These are phyloP conservation scores for Gila orcuttii DNA, from an alignment of 2,113 vertebrate species.

Conservation along the genomic window DNA sequence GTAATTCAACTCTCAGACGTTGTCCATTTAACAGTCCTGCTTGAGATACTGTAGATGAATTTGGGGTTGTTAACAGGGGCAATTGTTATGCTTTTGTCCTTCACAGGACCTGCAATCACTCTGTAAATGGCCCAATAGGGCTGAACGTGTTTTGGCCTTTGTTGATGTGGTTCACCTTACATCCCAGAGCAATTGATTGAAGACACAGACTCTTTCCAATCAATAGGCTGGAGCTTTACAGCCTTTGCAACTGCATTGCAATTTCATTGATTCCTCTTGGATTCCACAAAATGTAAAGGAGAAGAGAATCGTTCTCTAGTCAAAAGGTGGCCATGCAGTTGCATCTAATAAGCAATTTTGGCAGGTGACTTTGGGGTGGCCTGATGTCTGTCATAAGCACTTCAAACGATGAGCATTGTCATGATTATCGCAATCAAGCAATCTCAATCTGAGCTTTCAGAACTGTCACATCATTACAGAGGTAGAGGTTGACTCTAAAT, in stretches of 20 bases:
- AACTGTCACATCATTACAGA: neutral
- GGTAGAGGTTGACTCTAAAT: neutral
- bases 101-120: constrained; percentile 63
- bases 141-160: constrained; percentile 52
- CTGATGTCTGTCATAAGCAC: neutral
- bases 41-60: neutral
- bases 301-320: constrained; percentile 54
- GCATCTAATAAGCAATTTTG: constrained; percentile 50
- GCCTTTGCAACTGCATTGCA: constrained; percentile 54
- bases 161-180: constrained; percentile 61
- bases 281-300: constrained; percentile 69
- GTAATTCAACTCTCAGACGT: neutral
- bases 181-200: constrained; percentile 70
- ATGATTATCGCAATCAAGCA: constrained; percentile 34
- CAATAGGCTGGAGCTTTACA: constrained; percentile 63
- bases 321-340: constrained; percentile 34
- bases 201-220: constrained; percentile 67
- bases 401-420: constrained; percentile 10
- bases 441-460: neutral
- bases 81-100: constrained; percentile 51
- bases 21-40: constrained; percentile 3
- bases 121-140: constrained; percentile 59
- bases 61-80: neutral
- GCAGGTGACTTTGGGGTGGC: neutral
- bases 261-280: constrained; percentile 68